Conservation (phyloP, 2,797 vertebrate genomes). For the Hydrophis major region DNA sequence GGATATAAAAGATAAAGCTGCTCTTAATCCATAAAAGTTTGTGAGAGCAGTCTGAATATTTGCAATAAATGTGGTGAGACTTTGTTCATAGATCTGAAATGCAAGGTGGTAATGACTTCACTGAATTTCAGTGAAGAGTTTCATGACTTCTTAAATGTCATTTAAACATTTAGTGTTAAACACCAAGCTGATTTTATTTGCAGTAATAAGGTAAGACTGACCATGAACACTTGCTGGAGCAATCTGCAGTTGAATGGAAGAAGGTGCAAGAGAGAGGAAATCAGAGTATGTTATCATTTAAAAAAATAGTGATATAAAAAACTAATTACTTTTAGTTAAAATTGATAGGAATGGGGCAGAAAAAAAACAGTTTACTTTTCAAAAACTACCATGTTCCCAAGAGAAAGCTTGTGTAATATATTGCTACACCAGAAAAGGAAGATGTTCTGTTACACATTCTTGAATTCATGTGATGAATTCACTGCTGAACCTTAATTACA, state of each 20-base stretch:
- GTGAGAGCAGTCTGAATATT: neutral
- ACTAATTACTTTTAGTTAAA: neutral
- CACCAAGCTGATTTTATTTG: neutral
- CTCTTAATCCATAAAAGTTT: neutral
- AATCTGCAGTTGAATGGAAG: neutral
- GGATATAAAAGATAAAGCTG: neutral
- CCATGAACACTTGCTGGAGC: neutral
- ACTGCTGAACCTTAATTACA: neutral
- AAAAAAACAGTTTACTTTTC: neutral
- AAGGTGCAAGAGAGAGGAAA: neutral
- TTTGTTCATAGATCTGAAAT: neutral
- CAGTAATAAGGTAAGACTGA: neutral
- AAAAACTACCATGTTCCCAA: neutral
- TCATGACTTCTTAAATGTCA: neutral
- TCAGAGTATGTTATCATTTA: neutral
- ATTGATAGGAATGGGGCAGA: neutral
- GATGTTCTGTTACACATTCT: neutral
- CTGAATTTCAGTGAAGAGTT: neutral
- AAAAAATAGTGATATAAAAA: neutral
- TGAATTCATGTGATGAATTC: neutral
- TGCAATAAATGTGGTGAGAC: neutral
- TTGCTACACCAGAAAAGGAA: neutral
- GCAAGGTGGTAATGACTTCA: neutral
- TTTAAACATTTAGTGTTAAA: neutral
- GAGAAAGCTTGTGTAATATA: neutral